A percentile compares a stretch with the other conserved stretches of the same genome.
Evolutionary conservation across 1,140 invertebrate genomes (phyloP).

Genomic region (Archivesica marissinica): DNA sequence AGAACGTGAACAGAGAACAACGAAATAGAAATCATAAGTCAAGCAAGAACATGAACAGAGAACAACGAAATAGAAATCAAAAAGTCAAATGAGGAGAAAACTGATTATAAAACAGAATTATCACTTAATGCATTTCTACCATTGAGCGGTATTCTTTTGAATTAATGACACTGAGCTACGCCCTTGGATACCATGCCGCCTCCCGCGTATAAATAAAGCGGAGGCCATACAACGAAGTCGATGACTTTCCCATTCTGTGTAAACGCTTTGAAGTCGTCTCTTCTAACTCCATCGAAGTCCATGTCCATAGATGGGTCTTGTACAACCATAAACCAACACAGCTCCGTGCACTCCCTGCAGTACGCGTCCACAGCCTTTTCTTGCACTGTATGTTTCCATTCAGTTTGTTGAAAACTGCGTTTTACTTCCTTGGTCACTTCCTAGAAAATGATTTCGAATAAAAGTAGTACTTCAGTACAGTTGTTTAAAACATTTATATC

Average conservation of each 20-base stretch:
- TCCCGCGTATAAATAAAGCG: constrained; percentile 33
- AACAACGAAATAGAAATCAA: too few species aligned
- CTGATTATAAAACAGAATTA: too few species aligned
- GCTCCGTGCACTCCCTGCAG: constrained; percentile 5
- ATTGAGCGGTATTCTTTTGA: too few species aligned
- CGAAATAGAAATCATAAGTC: too few species aligned
- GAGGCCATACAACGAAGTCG: constrained; percentile 51
- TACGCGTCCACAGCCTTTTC: neutral
- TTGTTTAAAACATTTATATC: too few species aligned
- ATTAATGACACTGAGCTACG: constrained; percentile 23
- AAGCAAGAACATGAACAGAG: too few species aligned
- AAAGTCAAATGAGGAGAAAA: too few species aligned
- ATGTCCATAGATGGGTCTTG: constrained; percentile 21
- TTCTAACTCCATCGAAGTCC: neutral
- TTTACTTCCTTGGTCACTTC: neutral
- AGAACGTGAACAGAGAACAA: too few species aligned
- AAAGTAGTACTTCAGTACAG: neutral
- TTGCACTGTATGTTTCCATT: neutral
- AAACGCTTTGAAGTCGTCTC: constrained; percentile 27
- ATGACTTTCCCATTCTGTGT: constrained; percentile 30
- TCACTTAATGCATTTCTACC: too few species aligned
- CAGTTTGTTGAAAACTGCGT: neutral
- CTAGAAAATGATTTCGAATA: neutral
- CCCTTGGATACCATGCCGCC: constrained; percentile 26
- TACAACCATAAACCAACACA: constrained; percentile 24